Evolutionary conservation across 2,888 invertebrate species (phyloP).

Genomic region (Callimorpha dominula): DNA sequence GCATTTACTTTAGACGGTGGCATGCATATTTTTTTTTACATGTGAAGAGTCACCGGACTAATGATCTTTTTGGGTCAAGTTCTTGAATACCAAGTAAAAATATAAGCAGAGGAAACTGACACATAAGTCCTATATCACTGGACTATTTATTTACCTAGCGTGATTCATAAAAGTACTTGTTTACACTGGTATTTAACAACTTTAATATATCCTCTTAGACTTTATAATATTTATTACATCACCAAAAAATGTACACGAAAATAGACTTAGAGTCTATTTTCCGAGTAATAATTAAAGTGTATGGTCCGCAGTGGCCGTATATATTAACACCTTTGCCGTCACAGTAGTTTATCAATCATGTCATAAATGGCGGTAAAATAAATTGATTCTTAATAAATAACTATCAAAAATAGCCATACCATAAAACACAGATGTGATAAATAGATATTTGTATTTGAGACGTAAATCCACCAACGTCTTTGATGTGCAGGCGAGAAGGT

Average conservation of each 20-base stretch:
- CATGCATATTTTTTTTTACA: background rate
- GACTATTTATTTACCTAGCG: background rate
- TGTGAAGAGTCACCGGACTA: background rate
- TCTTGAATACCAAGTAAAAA: background rate
- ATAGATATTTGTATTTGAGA: background rate
- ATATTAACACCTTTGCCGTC: slow-evolving; percentile 14
- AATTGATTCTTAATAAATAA: background rate
- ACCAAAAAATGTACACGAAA: background rate
- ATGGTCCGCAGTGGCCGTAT: background rate
- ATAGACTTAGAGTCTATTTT: background rate
- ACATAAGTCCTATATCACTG: background rate
- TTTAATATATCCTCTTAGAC: background rate
- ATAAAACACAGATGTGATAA: background rate
- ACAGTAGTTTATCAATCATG: background rate
- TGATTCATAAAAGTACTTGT: background rate
- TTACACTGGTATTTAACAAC: background rate
- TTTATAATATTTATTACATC: background rate
- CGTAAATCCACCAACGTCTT: no score
- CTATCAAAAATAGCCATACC: background rate
- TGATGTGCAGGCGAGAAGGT: no score
- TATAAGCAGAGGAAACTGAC: background rate
- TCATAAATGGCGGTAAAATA: slow-evolving; percentile 10
- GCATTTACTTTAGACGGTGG: no score
- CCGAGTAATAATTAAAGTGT: background rate
- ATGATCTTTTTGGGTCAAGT: background rate